Evolutionary conservation across 2,888 invertebrate genomes (phyloP).

Genomic region (Trachelus iudaicus): DNA sequence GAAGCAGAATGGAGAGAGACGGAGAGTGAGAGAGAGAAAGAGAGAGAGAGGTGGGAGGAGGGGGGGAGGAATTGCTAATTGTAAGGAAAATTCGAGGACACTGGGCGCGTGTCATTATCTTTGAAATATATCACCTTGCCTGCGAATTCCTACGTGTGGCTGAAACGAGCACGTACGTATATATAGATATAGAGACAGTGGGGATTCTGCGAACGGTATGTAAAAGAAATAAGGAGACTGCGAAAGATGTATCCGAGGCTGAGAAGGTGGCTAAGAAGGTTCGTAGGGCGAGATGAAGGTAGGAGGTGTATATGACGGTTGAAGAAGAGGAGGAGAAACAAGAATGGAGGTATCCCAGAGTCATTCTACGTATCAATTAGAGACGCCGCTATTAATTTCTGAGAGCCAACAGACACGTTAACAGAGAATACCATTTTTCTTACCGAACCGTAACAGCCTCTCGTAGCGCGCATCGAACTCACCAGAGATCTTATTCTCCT

Average conservation of each 20-base stretch:
- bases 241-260: constrained; percentile 21
- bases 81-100: not conserved
- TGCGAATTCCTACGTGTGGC: constrained; percentile 33
- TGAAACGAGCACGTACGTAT: too few species aligned
- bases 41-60: not conserved
- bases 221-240: constrained; percentile 22
- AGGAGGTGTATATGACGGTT: constrained; percentile 7
- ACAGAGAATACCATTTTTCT: constrained; percentile 52
- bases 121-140: constrained; percentile 40
- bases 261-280: constrained; percentile 23
- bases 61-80: not conserved
- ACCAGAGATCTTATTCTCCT: not conserved
- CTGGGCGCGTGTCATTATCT: constrained; percentile 37
- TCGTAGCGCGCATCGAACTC: constrained; percentile 26
- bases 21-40: not conserved
- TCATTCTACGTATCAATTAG: constrained; percentile 59
- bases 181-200: too few species aligned
- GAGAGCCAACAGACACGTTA: constrained; percentile 50
- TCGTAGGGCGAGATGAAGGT: constrained; percentile 16
- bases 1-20: constrained; percentile 8
- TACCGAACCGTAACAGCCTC: constrained; percentile 29
- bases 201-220: too few species aligned
- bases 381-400: constrained; percentile 54
- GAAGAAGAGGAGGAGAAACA: constrained; percentile 13
- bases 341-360: constrained; percentile 33